Evolutionary conservation across 2,888 invertebrate genomes (phyloP), one percentile per base, ranked within the genome.

Genomic region (Cactoblastis cactorum): DNA sequence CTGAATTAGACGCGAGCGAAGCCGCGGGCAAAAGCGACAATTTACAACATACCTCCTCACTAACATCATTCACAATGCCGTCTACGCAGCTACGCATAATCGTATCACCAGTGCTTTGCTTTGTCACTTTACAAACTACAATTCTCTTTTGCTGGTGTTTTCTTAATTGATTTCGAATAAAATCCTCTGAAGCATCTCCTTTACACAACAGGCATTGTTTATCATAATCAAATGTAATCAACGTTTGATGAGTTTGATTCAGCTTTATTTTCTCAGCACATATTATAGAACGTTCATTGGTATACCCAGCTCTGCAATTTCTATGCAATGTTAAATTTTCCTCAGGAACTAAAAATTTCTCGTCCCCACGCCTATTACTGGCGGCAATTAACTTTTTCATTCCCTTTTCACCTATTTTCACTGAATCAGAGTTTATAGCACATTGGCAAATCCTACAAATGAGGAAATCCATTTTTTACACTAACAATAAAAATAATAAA

Each of bases 101-200:
- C 34, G 34, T 34, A 12, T 34, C 34, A 34, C 11, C 45, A n/a
- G 45, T 46, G 18, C 18, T 32, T 18, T 17, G 33, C 34, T 46
- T 33, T 33, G 33, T 33, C 18, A 46, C 34, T 46, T 17, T 33
- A 34, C 45, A 46, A 46, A 46, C 45, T 5, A 14, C 32, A 46
- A 46, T 46, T 32, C 45, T 46, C 11, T 46, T n/a, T 46, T 46
- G 18, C 18, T 46, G 15, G 15, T 33, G 15, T 11, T 46, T 46
- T 46, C 32, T 46, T 11, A 11, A 34, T 34, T 46, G 46, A 18
- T 35, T 35, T 3, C 46, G 15, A 46, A 46, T 34, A n/a, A 46
- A 46, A 33, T 46, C 35, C 19, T 46, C 46, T 5, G 35, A 46
- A 35, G 46, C 46, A 46, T 46, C 45, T 45, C 34, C 45, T 34